phyloP scores from a whole-genome alignment of 2,113 vertebrate species.

The Clarias magur region DNA sequence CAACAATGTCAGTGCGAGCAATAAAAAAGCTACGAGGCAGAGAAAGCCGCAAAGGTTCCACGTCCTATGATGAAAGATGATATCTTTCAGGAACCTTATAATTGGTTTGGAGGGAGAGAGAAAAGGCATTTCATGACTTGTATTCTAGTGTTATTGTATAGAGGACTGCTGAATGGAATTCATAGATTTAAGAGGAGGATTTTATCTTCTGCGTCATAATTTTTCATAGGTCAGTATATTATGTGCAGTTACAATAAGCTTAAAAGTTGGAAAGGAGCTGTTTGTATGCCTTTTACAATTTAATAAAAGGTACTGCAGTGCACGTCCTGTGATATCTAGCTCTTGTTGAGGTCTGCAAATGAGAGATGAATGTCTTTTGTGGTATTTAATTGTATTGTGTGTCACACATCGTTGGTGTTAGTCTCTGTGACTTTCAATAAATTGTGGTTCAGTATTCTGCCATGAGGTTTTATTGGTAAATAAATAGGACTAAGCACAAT shows the following conservation, averaged over 20 bases:
- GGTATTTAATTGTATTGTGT: not conserved
- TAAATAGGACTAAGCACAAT: not conserved
- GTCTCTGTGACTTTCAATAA: not conserved
- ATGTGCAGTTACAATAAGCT: not conserved
- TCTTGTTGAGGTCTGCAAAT: constrained; percentile 35
- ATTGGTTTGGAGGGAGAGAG: constrained; percentile 26
- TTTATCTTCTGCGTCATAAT: not conserved
- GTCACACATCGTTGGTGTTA: not conserved
- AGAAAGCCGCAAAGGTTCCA: constrained; percentile 31
- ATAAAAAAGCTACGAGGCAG: constrained; percentile 26
- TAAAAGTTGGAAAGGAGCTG: not conserved
- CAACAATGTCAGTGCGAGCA: constrained; percentile 29
- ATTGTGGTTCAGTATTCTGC: not conserved
- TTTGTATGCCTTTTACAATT: not conserved
- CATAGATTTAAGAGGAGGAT: constrained; percentile 5
- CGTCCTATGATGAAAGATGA: constrained; percentile 36
- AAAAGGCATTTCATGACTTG: constrained; percentile 24
- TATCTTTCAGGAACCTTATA: constrained; percentile 40
- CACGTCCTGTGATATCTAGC: not conserved
- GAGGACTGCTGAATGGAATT: constrained; percentile 21
- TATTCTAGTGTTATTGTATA: constrained; percentile 30
- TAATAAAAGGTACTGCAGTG: constrained; percentile 18
- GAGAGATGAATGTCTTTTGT: constrained; percentile 22
- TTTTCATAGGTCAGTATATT: constrained; percentile 18
- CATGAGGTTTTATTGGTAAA: not conserved